A percentile compares a stretch with the other conserved stretches of the same genome.
Evolutionary conservation across 2,113 vertebrate genomes (phyloP).

Genomic region (Periophthalmus modestus): DNA sequence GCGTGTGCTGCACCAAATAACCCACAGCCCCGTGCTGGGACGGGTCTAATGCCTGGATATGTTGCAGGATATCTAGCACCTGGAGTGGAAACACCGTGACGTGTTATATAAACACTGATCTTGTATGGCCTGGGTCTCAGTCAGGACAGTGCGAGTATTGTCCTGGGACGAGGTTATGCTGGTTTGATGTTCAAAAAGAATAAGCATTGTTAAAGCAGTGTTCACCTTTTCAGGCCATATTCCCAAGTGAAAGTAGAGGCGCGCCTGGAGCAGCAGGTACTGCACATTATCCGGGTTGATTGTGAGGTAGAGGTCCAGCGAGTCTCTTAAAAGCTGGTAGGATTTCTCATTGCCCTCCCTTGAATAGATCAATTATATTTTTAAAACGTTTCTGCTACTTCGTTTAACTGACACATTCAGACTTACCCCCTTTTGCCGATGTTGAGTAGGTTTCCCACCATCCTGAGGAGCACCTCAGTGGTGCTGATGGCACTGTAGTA

Average conservation of each 20-base stretch:
- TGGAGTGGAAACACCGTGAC: conserved; percentile 39
- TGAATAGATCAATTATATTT: conserved; percentile 9
- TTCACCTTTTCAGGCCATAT: conserved; percentile 99
- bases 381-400: not conserved
- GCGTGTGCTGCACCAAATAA: conserved; percentile 93
- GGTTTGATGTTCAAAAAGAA: too few species aligned
- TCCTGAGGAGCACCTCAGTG: conserved; percentile 90
- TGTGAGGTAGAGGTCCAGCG: conserved; percentile 94
- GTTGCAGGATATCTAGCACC: conserved; percentile 97
- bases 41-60: conserved; percentile 93
- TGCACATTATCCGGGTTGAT: conserved; percentile 98
- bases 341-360: conserved; percentile 97
- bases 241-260: conserved; percentile 96
- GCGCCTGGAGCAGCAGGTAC: conserved; percentile 93
- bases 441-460: conserved; percentile 97
- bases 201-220: not conserved
- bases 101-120: not conserved
- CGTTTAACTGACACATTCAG: not conserved
- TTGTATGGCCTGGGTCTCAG: too few species aligned
- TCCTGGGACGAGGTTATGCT: too few species aligned
- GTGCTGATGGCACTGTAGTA: conserved; percentile 92
- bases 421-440: conserved; percentile 90
- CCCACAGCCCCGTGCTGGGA: conserved; percentile 94
- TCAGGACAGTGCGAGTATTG: too few species aligned
- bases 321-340: conserved; percentile 95